Percentiles rank a stretch among this genome's conserved stretches.
These are phyloP conservation scores for Sus scrofa DNA, from an alignment of 2,113 vertebrate genomes.

Conservation along the genomic window T2T-Sscrofa CM000816.6:15611001-15611500, in stretches of 20 bases:
- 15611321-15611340: neutral
- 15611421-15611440: slow-evolving; percentile 10
- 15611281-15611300: neutral
- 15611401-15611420: neutral
- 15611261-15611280: slow-evolving; percentile 59
- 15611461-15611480: slow-evolving; percentile 15
- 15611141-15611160: slow-evolving; percentile 44
- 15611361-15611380: neutral
- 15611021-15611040: neutral
- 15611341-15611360: slow-evolving; percentile 13
- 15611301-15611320: neutral
- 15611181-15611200: slow-evolving; percentile 44
- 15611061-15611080: neutral
- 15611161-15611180: slow-evolving; percentile 41
- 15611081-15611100: slow-evolving; percentile 13
- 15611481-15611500: slow-evolving; percentile 10
- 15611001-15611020: slow-evolving; percentile 48
- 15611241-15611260: slow-evolving; percentile 32
- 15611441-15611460: neutral
- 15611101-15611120: slow-evolving; percentile 34
- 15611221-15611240: slow-evolving; percentile 38
- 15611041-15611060: slow-evolving; percentile 24
- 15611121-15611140: slow-evolving; percentile 22
- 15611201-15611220: slow-evolving; percentile 35
- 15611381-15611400: slow-evolving; percentile 22